These are phyloP conservation scores for Sebastiscus tertius DNA, from an alignment of 2,797 vertebrate species.

Conservation along the genomic window DNA sequence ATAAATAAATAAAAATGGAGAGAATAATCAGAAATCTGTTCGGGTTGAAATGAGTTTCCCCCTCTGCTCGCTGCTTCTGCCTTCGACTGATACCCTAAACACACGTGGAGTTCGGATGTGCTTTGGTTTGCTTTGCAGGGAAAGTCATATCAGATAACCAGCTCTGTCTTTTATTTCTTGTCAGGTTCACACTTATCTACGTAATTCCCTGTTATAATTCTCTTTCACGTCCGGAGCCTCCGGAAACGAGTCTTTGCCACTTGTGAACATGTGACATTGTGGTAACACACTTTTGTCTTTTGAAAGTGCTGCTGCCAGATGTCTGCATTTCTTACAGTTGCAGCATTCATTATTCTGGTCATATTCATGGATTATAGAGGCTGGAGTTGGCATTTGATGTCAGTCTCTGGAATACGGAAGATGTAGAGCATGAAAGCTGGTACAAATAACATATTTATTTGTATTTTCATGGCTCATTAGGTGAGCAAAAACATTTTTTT, in stretches of 20 bases:
- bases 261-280: constrained; percentile 46
- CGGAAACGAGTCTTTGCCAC: constrained; percentile 34
- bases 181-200: constrained; percentile 71
- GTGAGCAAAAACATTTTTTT: background rate
- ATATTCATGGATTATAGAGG: constrained; percentile 2
- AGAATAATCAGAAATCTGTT: constrained; percentile 77
- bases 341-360: constrained; percentile 12
- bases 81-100: constrained; percentile 70
- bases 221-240: constrained; percentile 56
- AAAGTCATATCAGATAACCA: constrained; percentile 75
- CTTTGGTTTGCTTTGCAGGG: constrained; percentile 66
- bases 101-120: constrained; percentile 65
- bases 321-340: constrained; percentile 7
- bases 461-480: constrained; percentile 19
- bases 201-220: constrained; percentile 64
- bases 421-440: background rate
- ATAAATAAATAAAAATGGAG: constrained; percentile 32
- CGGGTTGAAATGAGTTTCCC: constrained; percentile 73
- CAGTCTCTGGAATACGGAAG: background rate
- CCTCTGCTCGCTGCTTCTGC: constrained; percentile 51
- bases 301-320: constrained; percentile 31
- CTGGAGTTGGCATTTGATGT: background rate
- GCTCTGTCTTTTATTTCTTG: constrained; percentile 64
- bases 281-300: constrained; percentile 46
- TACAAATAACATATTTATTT: background rate